These are phyloP conservation scores for Aldabrachelys gigantea DNA, from an alignment of 2,113 vertebrate species.

Conservation along the genomic window DNA sequence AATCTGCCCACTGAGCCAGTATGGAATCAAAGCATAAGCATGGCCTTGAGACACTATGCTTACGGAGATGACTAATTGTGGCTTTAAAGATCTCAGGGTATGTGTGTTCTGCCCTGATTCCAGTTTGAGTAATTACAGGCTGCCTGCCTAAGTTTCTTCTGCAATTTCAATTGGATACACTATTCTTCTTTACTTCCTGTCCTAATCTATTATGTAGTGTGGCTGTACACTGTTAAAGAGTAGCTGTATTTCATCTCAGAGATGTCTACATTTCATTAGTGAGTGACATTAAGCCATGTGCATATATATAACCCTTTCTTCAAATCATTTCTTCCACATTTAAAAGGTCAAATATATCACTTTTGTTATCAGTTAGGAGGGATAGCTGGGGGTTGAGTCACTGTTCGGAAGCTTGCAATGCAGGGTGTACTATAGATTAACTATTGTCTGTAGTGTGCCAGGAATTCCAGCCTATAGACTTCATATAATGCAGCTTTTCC, in stretches of 20 bases:
- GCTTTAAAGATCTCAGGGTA: slow-evolving; percentile 1
- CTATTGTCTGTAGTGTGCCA: not conserved
- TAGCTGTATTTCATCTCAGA: not conserved
- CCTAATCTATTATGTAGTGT: slow-evolving; percentile 11
- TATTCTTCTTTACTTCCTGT: slow-evolving; percentile 43
- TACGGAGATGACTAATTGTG: rapidly evolving
- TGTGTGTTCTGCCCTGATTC: slow-evolving; percentile 9
- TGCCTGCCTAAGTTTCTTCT: slow-evolving; percentile 43
- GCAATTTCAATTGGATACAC: slow-evolving; percentile 6
- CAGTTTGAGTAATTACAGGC: slow-evolving; percentile 39
- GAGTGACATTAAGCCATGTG: not conserved
- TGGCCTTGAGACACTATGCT: not conserved
- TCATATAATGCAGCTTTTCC: not conserved
- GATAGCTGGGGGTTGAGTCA: slow-evolving; percentile 34
- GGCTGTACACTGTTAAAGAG: not conserved
- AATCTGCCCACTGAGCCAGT: not conserved
- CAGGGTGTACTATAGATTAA: not conserved
- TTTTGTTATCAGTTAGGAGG: slow-evolving; percentile 32
- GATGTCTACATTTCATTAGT: not conserved
- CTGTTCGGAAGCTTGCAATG: not conserved
- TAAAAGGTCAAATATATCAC: slow-evolving; percentile 60
- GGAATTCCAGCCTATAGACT: not conserved
- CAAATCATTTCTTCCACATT: slow-evolving; percentile 62
- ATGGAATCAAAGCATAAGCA: not conserved
- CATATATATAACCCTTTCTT: slow-evolving; percentile 9